Evolutionary conservation across 1,140 invertebrate species (phyloP), one percentile per base, ranked within the genome.

Genomic region (Tigriopus japonicus): DNA sequence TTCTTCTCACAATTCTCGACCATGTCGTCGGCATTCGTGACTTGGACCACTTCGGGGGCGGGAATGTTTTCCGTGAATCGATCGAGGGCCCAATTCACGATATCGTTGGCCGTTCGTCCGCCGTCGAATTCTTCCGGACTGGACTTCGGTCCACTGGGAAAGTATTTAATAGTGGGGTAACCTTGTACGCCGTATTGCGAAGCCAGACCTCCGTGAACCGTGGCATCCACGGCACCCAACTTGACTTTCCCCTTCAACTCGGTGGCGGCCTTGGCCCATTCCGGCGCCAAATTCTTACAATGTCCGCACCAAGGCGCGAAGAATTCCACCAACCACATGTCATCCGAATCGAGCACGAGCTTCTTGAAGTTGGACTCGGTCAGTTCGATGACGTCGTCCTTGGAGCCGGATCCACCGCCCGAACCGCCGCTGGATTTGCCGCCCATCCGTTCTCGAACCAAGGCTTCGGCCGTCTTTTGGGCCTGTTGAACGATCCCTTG

Each of bases 121-220:
- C 94, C 94, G 69, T 81, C 74, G 68, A 79, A 81, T 10, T 81
- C 79, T 60, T 71, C 66, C 1, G 65, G 63, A 15, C 62, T 62
- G 52, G 64, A 64, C 71, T 90, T 92, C 63, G 81, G 81, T 58
- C 91, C 91, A 35, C 82, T 76, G 1, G 81, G 76, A 76, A 98
- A 98, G 70, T 84, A 83, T 74, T 98, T 98, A 63, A 99, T 98
- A 9, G 94, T 97, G 10, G 95, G 95, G 74, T 93, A 98, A 0
- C 95, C 94, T 66, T 84, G 80, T 41, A 98, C 81, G 64, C 79
- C 78, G 69, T 85, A 90, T 65, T 83, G 74, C 59, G 76, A 73
- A 0, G 85, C 87, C 74, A 87, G 90, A 5, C 75, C 68, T 63
- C 80, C 80, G 71, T 98, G 80, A 0, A 87, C 87, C 12, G 95